A percentile compares a stretch with the other conserved stretches of the same genome.
phyloP scores from a whole-genome alignment of 1,140 invertebrate species.

The Scaptomyza pallida region DNA sequence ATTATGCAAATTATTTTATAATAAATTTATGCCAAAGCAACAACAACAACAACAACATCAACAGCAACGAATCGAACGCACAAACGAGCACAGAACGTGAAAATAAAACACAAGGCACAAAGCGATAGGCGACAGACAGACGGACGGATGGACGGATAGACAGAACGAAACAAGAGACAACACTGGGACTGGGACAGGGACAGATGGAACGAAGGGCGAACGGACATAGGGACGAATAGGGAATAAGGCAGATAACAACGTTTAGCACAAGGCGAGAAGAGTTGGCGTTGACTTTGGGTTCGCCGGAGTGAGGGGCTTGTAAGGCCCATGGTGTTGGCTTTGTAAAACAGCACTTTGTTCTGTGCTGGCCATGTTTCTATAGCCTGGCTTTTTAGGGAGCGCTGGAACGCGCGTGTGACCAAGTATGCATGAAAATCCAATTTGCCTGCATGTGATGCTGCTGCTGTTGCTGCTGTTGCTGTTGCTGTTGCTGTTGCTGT shows the following conservation, averaged over 20 bases:
- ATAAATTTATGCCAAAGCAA: slow-evolving; percentile 76
- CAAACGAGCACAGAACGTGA: slow-evolving; percentile 69
- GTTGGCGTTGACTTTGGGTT: slow-evolving; percentile 44
- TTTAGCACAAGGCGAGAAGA: slow-evolving; percentile 71
- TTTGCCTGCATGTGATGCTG: slow-evolving; percentile 62
- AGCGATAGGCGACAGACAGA: slow-evolving; percentile 35
- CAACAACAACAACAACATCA: slow-evolving; percentile 31
- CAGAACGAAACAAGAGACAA: not conserved
- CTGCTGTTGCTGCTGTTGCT: not conserved
- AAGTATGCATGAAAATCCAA: slow-evolving; percentile 82
- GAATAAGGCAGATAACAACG: slow-evolving; percentile 70
- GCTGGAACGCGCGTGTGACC: slow-evolving; percentile 67
- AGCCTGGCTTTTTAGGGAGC: slow-evolving; percentile 15
- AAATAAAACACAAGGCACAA: slow-evolving; percentile 63
- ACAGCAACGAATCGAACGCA: slow-evolving; percentile 59
- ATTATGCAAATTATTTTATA: slow-evolving; percentile 83
- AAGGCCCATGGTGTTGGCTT: too few relatives aligned
- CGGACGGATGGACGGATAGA: slow-evolving; percentile 16
- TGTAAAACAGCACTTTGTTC: not conserved
- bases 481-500: too few relatives aligned
- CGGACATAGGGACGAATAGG: slow-evolving; percentile 7
- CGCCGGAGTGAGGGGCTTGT: too few relatives aligned
- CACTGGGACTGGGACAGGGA: too few relatives aligned
- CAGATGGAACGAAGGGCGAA: slow-evolving; percentile 8
- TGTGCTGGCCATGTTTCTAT: slow-evolving; percentile 16